Evolutionary conservation across 2,113 vertebrate species (phyloP), one percentile per base, ranked within the genome.

Genomic region (Bucco capensis): DNA sequence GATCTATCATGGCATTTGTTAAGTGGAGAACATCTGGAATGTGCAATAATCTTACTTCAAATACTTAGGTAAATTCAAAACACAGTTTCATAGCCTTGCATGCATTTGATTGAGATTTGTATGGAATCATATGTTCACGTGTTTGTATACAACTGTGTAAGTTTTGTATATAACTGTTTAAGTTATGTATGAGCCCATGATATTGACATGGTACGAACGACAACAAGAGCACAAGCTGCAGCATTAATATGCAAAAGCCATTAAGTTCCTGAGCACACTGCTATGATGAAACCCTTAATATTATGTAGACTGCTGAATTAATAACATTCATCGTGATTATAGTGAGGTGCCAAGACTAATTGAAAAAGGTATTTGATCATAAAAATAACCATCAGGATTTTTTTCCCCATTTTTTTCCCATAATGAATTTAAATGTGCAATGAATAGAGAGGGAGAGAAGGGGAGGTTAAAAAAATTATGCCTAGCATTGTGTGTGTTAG

Each of bases 291-390:
- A 94, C 10, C 57, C 49, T 80, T 96, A 96, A 96, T 94, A 93
- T 92, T 51, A 92, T 86, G 89, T 89, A 96, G 94, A 92, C 78
- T 96, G 82, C 79, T 92, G 94, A 96, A 96, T 95, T 96, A 96
- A 96, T 95, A 92, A 92, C 86, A 95, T 96, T 89, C 96, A 86
- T 92, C 40, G 91, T 87, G 87, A 96, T 96, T 93, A 92, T 67
- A 96, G 82, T 81, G 79, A 96, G 88, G 83, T 85, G 84, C 90
- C 93, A 94, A 87, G 83, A 94, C 85, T 96, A 95, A 96, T 96
- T 96, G 96, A 88, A 96, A 96, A 93, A 96, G 67, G 89, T 96
- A 91, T 96, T 96, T 96, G 89, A 95, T 96, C 92, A 95, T 96
- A 92, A 94, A 96, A 92, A 93, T 90, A 94, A 86, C 94, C 91